Evolutionary conservation across 2,888 invertebrate species (phyloP), one percentile per base, ranked within the genome.

Genomic region (Meteorus colon): DNA sequence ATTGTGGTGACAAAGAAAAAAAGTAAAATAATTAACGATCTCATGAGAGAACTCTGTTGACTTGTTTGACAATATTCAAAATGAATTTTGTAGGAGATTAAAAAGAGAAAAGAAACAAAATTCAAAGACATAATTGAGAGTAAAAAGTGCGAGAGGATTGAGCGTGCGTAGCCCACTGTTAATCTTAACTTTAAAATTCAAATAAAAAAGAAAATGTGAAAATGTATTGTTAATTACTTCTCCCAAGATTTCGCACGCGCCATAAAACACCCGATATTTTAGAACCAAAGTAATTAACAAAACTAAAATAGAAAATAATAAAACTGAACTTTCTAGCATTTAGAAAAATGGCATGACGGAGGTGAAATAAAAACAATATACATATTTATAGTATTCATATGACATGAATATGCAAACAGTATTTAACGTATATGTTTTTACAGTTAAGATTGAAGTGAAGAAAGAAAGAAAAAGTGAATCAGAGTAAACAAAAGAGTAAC

Each of bases 201-300:
- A 68, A 29, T 74, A 27, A 63, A 51, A 69, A 69, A 60, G 31
- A 41, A 69, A 62, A 48, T 45, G 59, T 66, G n/a, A 48, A 69
- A 74, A 55, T 70, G 51, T 75, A 63, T 48, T 70, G 41, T 41
- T 48, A 12, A 45, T 19, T 16, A 45, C 16, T 29, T 48, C 3
- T 8, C 67, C 63, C 37, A 34, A 37, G 51, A 29, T 29, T 67
- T 29, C 8, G 4, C 27, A 78, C 65, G 45, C 77, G 55, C 69
- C 68, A 77, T 71, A 66, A 78, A 77, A 78, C 80, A 80, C 78
- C 77, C 79, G 65, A 81, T 82, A 83, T 83, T 83, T 81, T 83
- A 80, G 81, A 80, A 55, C 79, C 78, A 71, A 78, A 80, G 76
- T 81, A 75, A 79, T 81, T 74, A 80, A 79, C 80, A 55, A 78